These are phyloP conservation scores for Drosophila siamana DNA, from an alignment of 2,888 invertebrate genomes.

Conservation along the genomic window DNA sequence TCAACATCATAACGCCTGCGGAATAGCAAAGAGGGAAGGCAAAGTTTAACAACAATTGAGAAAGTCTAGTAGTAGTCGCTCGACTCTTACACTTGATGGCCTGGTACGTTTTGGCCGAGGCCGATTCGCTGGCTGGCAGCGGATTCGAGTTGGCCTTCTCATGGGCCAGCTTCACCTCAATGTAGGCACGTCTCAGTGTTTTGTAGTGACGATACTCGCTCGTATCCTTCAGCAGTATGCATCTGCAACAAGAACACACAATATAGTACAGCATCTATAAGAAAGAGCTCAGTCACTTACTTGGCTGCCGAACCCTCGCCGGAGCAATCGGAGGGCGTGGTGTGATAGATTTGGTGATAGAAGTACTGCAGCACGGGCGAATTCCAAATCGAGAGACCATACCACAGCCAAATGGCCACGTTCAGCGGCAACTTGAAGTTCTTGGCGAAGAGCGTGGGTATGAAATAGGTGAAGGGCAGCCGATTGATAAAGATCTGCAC, in stretches of 20 bases:
- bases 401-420: slow-evolving; percentile 84
- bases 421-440: slow-evolving; percentile 84
- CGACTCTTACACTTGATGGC: slow-evolving; percentile 84
- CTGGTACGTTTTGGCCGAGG: slow-evolving; percentile 84
- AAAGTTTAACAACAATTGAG: not conserved
- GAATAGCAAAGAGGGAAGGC: not conserved
- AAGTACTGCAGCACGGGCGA: slow-evolving; percentile 85
- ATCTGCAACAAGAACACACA: slow-evolving; percentile 60
- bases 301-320: slow-evolving; percentile 85
- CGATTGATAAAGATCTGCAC: slow-evolving; percentile 84
- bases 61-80: not conserved
- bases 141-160: slow-evolving; percentile 75
- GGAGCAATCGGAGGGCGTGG: slow-evolving; percentile 82
- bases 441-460: slow-evolving; percentile 85
- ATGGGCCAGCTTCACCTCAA: slow-evolving; percentile 84
- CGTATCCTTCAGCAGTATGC: slow-evolving; percentile 84
- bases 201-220: slow-evolving; percentile 84
- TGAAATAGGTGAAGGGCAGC: slow-evolving; percentile 84
- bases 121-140: slow-evolving; percentile 71
- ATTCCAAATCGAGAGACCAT: slow-evolving; percentile 85
- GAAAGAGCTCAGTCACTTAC: slow-evolving; percentile 47
- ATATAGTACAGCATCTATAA: no score
- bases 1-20: slow-evolving; percentile 84
- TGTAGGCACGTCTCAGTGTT: slow-evolving; percentile 83
- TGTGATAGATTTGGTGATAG: slow-evolving; percentile 85